Conservation (phyloP, 2,797 vertebrate species). For the Tenualosa thibaudeaui region DNA sequence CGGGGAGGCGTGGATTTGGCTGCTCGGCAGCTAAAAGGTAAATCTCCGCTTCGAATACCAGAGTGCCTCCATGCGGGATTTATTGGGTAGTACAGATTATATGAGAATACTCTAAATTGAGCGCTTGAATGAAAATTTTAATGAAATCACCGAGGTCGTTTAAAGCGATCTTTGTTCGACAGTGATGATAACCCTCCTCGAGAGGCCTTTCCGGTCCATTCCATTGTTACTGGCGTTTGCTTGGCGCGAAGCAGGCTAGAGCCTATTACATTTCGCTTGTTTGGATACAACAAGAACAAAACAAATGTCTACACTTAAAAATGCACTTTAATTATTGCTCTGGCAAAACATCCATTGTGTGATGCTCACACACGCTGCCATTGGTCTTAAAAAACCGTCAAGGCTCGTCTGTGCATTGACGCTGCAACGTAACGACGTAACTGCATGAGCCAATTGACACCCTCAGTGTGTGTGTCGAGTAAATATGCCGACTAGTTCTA, state of each 20-base stretch:
- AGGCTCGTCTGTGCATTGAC: not conserved
- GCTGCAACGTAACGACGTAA: not conserved
- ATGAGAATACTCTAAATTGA: not conserved
- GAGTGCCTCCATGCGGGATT: constrained; percentile 14
- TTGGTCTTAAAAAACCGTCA: too few species aligned
- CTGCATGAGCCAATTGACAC: not conserved
- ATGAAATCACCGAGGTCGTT: not conserved
- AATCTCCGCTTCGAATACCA: constrained; percentile 9
- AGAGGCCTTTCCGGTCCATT: not conserved
- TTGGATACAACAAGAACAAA: not conserved
- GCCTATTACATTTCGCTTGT: not conserved
- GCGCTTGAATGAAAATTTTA: not conserved
- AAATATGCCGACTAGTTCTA: too few species aligned
- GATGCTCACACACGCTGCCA: too few species aligned
- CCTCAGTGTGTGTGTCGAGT: too few species aligned
- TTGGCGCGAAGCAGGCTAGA: not conserved
- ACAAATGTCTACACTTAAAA: not conserved
- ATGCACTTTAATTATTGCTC: too few species aligned
- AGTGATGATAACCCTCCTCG: not conserved
- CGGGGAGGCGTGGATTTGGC: constrained; percentile 26
- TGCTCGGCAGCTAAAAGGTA: not conserved
- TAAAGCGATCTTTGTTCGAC: not conserved
- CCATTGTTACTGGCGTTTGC: not conserved
- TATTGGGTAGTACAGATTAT: constrained; percentile 19
- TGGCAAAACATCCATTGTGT: too few species aligned